Evolutionary conservation across 1,140 invertebrate genomes (phyloP).

Genomic region (Drosophila baimaii): DNA sequence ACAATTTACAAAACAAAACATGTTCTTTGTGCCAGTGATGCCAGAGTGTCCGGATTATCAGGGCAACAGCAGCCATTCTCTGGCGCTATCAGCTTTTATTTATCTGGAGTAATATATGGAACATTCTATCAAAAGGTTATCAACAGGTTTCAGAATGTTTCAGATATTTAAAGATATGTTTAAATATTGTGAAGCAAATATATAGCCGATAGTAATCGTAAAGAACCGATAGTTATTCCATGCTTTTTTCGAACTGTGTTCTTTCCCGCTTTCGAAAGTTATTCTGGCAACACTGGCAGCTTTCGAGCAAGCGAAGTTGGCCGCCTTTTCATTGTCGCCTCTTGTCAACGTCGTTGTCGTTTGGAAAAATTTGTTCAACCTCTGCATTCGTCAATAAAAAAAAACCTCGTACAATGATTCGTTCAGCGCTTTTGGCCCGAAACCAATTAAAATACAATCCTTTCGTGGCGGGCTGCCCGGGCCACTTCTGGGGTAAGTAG

Average conservation of each 20-base stretch:
- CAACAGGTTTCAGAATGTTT: no score
- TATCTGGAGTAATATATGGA: no score
- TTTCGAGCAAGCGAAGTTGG: conserved; percentile 3
- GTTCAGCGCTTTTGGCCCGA: conserved; percentile 1
- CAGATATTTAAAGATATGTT: no score
- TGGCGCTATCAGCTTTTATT: neutral
- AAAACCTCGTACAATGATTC: conserved; percentile 23
- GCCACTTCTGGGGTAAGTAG: conserved; percentile 5
- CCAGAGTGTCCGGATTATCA: neutral
- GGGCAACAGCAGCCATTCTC: no score
- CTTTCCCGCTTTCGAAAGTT: neutral
- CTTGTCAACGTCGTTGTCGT: conserved; percentile 4
- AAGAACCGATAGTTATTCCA: no score
- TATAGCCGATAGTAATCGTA: no score
- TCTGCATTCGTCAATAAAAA: conserved; percentile 7
- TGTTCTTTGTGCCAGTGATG: neutral
- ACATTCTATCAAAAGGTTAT: no score
- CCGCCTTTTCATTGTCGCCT: conserved; percentile 13
- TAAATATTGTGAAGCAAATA: no score
- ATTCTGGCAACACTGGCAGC: conserved; percentile 8
- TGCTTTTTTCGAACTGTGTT: neutral
- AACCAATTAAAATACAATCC: neutral
- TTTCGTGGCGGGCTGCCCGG: neutral
- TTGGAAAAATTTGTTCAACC: conserved; percentile 32
- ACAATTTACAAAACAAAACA: conserved; percentile 43